Conservation (phyloP, 1,140 invertebrate genomes). For the Ceratosolen solmsi region DNA sequence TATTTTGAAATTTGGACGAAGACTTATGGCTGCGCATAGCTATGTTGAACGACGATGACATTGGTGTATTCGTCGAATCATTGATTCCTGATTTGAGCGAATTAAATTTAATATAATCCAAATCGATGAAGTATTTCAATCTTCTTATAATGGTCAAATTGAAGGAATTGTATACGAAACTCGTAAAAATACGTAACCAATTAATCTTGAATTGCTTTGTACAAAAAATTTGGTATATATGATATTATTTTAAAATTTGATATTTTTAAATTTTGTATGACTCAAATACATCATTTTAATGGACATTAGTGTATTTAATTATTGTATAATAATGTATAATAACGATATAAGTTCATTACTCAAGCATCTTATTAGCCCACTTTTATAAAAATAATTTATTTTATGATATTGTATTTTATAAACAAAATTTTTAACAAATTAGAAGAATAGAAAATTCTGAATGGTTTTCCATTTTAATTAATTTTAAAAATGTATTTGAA, state of each 20-base stretch:
- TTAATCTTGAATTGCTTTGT: not conserved
- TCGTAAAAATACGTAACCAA: not conserved
- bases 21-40: slow-evolving; percentile 62
- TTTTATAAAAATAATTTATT: too few relatives aligned
- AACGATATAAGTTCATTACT: too few relatives aligned
- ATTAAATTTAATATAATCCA: not conserved
- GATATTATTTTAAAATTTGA: not conserved
- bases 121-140: not conserved
- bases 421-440: too few relatives aligned
- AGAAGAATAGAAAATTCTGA: too few relatives aligned
- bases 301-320: too few relatives aligned
- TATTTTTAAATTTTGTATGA: not conserved
- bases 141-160: not conserved
- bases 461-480: too few relatives aligned
- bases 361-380: too few relatives aligned
- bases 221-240: not conserved
- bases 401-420: too few relatives aligned
- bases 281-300: too few relatives aligned
- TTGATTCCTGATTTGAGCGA: slow-evolving; percentile 3
- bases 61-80: slow-evolving; percentile 56
- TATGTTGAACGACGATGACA: slow-evolving; percentile 58
- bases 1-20: slow-evolving; percentile 58
- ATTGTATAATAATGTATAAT: too few relatives aligned
- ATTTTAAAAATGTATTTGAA: too few relatives aligned
- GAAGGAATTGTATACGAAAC: not conserved